Evolutionary conservation across 2,797 vertebrate genomes (phyloP), one percentile per base, ranked within the genome.

Genomic region (Meda fulgida): DNA sequence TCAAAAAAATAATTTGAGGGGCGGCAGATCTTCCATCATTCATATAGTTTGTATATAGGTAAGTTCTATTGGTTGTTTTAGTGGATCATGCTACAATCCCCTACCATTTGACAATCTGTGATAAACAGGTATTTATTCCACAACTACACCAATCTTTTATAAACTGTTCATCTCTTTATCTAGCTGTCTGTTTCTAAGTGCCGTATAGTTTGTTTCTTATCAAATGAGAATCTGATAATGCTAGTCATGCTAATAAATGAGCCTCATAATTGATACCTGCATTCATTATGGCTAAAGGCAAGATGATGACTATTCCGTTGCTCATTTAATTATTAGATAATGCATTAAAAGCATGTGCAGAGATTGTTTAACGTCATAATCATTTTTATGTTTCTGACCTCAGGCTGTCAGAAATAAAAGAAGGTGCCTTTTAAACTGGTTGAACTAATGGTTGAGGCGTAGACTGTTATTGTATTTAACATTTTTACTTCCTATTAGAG

Each of bases 91-190:
- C 89, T 67, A 80, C 82, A 40, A 88, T 77, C 66, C 86, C 66
- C 81, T 73, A 89, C 91, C 86, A 85, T 78, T 87, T 90, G 89
- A 71, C 81, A 87, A 81, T 91, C 88, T 71, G 81, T 92, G 13
- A 89, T 90, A 29, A 29, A 16, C 60, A 29, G 26, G 93, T 92
- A 89, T 89, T 88, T 65, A 31, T 88, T 5, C 86, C 88, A 92
- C 92, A 90, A 91, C 89, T 58, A 79, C 87, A 86, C 83, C 88
- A 91, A 88, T 87, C 85, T 85, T 78, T 70, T 55, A 55, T 38
- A 13, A 55, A 70, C 14, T 3, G 23, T 60, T 36, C 4, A 4
- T 80, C 65, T 51, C 9, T 48, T 36, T 55, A 23, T 55, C 23
- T 53, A 29, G 16, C n/a, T 81, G 67, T 31, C 31, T 31, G 48